These are phyloP conservation scores for Anoplophora glabripennis DNA, from an alignment of 1,140 invertebrate species.

Conservation along the genomic window DNA sequence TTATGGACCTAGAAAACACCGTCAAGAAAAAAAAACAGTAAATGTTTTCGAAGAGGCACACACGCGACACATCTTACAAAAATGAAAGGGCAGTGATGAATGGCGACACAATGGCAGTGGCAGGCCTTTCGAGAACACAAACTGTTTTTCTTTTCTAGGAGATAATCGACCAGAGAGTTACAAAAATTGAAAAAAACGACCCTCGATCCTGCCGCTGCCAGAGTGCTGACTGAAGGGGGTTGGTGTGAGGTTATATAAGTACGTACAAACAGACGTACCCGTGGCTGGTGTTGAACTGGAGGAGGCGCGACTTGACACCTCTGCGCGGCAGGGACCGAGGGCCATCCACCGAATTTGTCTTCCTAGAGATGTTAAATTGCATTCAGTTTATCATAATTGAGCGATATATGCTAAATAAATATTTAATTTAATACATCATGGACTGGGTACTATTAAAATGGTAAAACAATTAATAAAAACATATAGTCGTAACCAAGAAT, in stretches of 20 bases:
- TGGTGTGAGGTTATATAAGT: slow-evolving; percentile 3
- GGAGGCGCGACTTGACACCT: slow-evolving; percentile 81
- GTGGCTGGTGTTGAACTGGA: slow-evolving; percentile 82
- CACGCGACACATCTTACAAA: slow-evolving; percentile 15
- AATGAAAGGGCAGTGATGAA: slow-evolving; percentile 9
- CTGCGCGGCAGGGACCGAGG: slow-evolving; percentile 79
- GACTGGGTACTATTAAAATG: too few species aligned
- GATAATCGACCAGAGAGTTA: background rate
- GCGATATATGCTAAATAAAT: too few species aligned
- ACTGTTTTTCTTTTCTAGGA: slow-evolving; percentile 5
- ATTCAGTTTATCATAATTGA: too few species aligned
- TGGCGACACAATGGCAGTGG: slow-evolving; percentile 50
- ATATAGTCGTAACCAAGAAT: too few species aligned
- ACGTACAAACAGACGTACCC: slow-evolving; percentile 59
- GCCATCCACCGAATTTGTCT: slow-evolving; percentile 69
- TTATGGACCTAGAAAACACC: background rate
- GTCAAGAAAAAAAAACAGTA: slow-evolving; percentile 38
- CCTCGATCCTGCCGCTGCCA: slow-evolving; percentile 46
- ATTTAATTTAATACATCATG: too few species aligned
- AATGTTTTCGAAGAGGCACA: slow-evolving; percentile 62
- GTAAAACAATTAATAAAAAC: too few species aligned
- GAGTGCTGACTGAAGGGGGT: slow-evolving; percentile 20
- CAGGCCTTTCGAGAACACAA: slow-evolving; percentile 63
- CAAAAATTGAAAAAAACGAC: slow-evolving; percentile 30
- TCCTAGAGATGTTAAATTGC: slow-evolving; percentile 47